Evolutionary conservation across 2,797 vertebrate genomes (phyloP), one percentile per base, ranked within the genome.

Genomic region (Rhincodon typus): DNA sequence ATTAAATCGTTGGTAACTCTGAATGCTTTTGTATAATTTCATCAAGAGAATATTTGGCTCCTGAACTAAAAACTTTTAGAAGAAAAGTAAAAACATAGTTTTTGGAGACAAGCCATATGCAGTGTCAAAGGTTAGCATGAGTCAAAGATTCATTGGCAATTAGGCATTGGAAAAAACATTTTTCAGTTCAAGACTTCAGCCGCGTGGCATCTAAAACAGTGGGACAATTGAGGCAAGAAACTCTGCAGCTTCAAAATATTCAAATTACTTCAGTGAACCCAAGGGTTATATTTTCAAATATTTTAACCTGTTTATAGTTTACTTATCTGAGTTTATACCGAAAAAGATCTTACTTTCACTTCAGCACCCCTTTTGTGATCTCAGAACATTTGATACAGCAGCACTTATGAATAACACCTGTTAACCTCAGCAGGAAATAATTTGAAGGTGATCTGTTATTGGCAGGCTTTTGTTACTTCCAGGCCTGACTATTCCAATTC

Each of bases 371-470:
- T 84, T 42, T 84, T 21, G 19, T 84, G 21, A 84, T 84, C 82
- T 25, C 82, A 84, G 82, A 84, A 42, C 21, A 84, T 84, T 84
- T 84, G 82, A 84, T 84, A 84, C 82, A 84, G 82, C 82, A 84
- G 46, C 82, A 84, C 21, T 84, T 84, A 84, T 84, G 82, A 84
- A 46, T 84, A 84, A 84, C 82, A 84, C 82, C 82, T 84, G 42
- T 84, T 84, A 84, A 46, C 82, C 46, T 46, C 82, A 84, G 82
- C 82, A 84, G 82, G 82, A 84, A 84, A 42, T 84, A 84, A 42
- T 84, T 84, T 84, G 46, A 84, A 84, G 38, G 82, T 84, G 38
- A 84, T 84, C 38, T 42, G 82, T 84, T 46, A 84, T 46, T 84
- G 82, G 38, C 82, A 46, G 23, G 82, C 82, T 46, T 84, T 84